Base-by-base conservation (phyloP, 37 sponge, comb jelly and placozoan genomes). In the Mnemiopsis leidyi region DNA sequence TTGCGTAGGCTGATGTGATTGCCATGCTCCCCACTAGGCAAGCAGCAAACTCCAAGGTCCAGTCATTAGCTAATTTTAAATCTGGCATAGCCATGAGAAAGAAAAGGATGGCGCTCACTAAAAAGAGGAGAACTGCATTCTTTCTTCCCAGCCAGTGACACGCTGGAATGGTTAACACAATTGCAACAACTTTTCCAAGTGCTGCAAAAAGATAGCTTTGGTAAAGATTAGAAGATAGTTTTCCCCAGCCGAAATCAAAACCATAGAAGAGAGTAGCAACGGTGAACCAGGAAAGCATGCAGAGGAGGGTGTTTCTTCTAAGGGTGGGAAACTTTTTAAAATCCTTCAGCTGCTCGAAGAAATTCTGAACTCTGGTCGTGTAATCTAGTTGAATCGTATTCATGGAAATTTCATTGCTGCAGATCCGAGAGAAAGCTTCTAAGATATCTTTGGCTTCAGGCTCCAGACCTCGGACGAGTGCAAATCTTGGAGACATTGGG, bases 191-290 rank as follows among this genome's bases (percentile, higher is more conserved):
- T 28, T 28, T 71, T 18, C 75, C 75, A 23, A 28, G 30, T 23
- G 75, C 75, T n/a, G 75, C 75, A n/a, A 71, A 28, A 18, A 28
- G 30, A 25, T 71, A 28, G 20, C 75, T 71, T 5, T 3, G n/a
- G 75, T 71, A 71, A n/a, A n/a, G 25, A 25, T 71, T n/a, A 7
- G 25, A 7, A 18, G 30, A 29, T 5, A 71, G 3, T 18, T 71
- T 71, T 29, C 75, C 75, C 75, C 75, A 71, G 75, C 75, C 75
- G 30, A 71, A 71, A 25, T n/a, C 25, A 28, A 71, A 71, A 5
- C 75, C 75, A 25, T 71, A 71, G 30, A 71, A 71, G n/a, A 71
- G 75, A 7, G 75, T 71, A 23, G 75, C 75, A 25, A 71, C 75
- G 30, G n/a, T 29, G 75, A 71, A 71, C 75, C 75, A 71, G n/a